Evolutionary conservation across 2,888 invertebrate species (phyloP).

Genomic region (Cantharis rufa): DNA sequence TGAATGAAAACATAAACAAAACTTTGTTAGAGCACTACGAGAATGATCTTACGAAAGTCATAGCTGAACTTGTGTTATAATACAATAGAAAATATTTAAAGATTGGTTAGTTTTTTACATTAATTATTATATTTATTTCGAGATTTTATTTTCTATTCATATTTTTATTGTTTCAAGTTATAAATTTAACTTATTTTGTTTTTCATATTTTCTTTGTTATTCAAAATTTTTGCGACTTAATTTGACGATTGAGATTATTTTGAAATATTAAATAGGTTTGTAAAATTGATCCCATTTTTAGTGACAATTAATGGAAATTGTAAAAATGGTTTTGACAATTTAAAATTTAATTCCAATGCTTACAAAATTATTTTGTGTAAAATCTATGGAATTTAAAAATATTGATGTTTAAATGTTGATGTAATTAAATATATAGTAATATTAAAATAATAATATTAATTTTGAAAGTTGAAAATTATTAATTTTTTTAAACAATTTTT

Average conservation of each 20-base stretch:
- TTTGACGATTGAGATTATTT: not conserved
- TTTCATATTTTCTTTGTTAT: not conserved
- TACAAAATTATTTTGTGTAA: not conserved
- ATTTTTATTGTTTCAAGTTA: not conserved
- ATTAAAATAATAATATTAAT: not conserved
- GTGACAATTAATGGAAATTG: not conserved
- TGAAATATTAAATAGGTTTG: not conserved
- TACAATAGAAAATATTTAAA: not conserved
- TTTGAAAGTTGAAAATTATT: not conserved
- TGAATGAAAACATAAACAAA: conserved; percentile 52
- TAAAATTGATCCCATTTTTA: not conserved
- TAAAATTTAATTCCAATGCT: not conserved
- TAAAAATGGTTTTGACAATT: not conserved
- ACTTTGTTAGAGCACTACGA: conserved; percentile 52
- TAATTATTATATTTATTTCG: not conserved
- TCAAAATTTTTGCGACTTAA: not conserved
- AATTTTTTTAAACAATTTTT: not conserved
- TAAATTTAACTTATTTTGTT: not conserved
- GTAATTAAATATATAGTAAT: not conserved
- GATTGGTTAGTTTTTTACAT: not conserved
- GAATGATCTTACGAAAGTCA: conserved; percentile 53
- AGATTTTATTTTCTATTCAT: not conserved
- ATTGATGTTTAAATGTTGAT: not conserved
- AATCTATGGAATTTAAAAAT: not conserved
- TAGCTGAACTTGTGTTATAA: conserved; percentile 50